Conservation (phyloP, 2,888 invertebrate species). For the Zygogramma bicolorata region DNA sequence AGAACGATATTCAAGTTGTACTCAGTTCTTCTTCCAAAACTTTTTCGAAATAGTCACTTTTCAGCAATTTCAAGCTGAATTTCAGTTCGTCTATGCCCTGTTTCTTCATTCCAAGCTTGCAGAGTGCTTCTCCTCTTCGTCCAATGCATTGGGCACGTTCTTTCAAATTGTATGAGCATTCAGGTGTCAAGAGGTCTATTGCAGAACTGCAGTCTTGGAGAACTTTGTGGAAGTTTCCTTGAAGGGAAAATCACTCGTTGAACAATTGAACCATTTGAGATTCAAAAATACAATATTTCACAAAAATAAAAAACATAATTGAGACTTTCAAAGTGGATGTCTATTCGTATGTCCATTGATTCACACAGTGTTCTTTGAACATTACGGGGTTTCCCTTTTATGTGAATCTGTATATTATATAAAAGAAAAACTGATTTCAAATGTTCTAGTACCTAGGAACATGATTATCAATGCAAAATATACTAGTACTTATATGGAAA, state of each 20-base stretch:
- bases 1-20: background rate
- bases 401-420: too few species aligned
- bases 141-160: slow-evolving; percentile 81
- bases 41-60: slow-evolving; percentile 71
- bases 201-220: slow-evolving; percentile 75
- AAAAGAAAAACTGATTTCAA: too few species aligned
- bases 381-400: too few species aligned
- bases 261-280: background rate
- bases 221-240: slow-evolving; percentile 76
- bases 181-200: slow-evolving; percentile 80
- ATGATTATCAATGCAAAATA: too few species aligned
- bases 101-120: slow-evolving; percentile 75
- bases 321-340: too few species aligned
- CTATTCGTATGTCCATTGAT: too few species aligned
- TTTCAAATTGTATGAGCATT: slow-evolving; percentile 77
- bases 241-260: background rate
- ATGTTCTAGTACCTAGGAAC: too few species aligned
- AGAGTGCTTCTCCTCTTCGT: slow-evolving; percentile 80
- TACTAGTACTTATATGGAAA: too few species aligned
- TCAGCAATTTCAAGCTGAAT: slow-evolving; percentile 77
- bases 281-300: background rate
- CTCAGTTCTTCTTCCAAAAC: slow-evolving; percentile 35
- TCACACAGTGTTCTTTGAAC: too few species aligned
- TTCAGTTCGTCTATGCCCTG: slow-evolving; percentile 83
- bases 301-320: too few species aligned